Evolutionary conservation across 2,797 vertebrate species (phyloP).

Genomic region (Moxostoma hubbsi): DNA sequence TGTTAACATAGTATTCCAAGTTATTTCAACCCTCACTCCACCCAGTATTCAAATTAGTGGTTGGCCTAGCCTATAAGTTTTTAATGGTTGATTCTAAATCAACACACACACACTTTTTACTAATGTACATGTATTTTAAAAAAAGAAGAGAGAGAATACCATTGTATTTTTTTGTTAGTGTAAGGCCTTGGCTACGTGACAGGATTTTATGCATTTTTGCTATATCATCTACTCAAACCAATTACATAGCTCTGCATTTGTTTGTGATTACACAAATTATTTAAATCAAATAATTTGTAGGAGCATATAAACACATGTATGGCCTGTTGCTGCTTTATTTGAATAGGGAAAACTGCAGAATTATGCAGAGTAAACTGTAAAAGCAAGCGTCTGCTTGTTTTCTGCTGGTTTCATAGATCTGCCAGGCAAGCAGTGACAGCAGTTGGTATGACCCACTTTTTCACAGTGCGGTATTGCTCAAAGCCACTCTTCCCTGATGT

Average conservation of each 20-base stretch:
- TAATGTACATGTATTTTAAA: too few species aligned
- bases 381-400: conserved; percentile 2
- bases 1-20: not conserved
- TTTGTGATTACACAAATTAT: not conserved
- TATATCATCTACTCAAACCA: too few species aligned
- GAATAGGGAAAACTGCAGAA: not conserved
- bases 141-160: too few species aligned
- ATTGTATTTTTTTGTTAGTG: too few species aligned
- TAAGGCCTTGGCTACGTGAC: too few species aligned
- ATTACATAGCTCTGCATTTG: too few species aligned
- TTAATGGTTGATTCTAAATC: too few species aligned
- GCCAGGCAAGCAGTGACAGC: conserved; percentile 12
- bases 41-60: too few species aligned
- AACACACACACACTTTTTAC: too few species aligned
- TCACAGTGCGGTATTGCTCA: conserved; percentile 25
- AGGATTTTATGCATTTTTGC: too few species aligned
- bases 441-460: conserved; percentile 31
- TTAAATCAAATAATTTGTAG: not conserved
- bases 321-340: not conserved
- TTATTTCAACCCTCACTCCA: not conserved
- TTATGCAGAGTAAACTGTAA: not conserved
- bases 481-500: conserved; percentile 46
- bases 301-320: not conserved
- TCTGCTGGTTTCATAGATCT: conserved; percentile 18
- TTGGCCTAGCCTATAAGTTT: too few species aligned